Conservation (phyloP, 1,140 invertebrate genomes). For the Dufourea novaeangliae region DNA sequence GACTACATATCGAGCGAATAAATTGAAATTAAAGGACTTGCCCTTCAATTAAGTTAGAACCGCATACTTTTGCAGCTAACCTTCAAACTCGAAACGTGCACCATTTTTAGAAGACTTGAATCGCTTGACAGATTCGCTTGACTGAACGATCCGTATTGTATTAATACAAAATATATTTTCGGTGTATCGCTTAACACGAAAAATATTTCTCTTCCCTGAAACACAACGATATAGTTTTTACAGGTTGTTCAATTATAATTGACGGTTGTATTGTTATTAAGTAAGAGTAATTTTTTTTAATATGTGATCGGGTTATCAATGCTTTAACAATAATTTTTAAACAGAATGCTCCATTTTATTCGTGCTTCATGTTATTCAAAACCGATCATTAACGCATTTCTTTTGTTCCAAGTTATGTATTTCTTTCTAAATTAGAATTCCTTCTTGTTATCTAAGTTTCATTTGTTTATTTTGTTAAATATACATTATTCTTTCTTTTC, state of each 20-base stretch:
- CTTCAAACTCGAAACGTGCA: constrained; percentile 31
- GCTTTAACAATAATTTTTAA: background rate
- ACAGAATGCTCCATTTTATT: background rate
- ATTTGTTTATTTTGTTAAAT: no score
- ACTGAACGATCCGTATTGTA: background rate
- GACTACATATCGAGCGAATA: constrained; percentile 26
- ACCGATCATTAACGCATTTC: background rate
- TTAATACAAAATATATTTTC: background rate
- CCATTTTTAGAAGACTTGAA: background rate
- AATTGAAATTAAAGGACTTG: constrained; percentile 50
- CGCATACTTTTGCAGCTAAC: constrained; percentile 19
- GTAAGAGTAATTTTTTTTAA: background rate
- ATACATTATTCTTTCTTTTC: no score
- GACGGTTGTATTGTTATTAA: background rate
- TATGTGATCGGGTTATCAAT: background rate
- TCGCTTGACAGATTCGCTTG: background rate
- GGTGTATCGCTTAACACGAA: background rate
- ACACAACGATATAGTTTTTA: background rate
- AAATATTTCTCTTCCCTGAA: background rate
- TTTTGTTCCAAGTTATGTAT: background rate
- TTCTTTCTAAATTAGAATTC: no score
- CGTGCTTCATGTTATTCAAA: background rate
- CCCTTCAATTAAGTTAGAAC: constrained; percentile 35
- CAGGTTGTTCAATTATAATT: background rate
- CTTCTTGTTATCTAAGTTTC: no score